Evolutionary conservation across 2,888 invertebrate genomes (phyloP).

Genomic region (Minunthozetes semirufus): DNA sequence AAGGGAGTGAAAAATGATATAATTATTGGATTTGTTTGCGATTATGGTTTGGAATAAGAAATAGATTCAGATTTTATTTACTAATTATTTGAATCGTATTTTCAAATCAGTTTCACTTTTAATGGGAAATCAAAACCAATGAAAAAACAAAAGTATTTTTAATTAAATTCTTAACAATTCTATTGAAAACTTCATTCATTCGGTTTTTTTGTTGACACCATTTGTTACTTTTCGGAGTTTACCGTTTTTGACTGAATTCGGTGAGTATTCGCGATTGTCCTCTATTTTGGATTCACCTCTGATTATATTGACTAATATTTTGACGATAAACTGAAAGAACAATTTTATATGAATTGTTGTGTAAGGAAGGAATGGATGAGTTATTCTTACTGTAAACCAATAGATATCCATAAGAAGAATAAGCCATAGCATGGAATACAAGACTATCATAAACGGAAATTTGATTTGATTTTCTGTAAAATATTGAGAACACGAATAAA

Average conservation of each 20-base stretch:
- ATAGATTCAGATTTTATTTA: no score
- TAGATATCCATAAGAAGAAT: slow-evolving; percentile 47
- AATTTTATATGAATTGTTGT: not conserved
- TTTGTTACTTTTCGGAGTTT: not conserved
- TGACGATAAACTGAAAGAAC: slow-evolving; percentile 46
- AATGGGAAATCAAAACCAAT: no score
- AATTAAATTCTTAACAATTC: no score
- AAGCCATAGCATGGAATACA: slow-evolving; percentile 46
- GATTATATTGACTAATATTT: slow-evolving; percentile 46
- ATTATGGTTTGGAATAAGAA: no score
- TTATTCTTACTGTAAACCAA: slow-evolving; percentile 47
- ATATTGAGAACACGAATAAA: slow-evolving; percentile 44
- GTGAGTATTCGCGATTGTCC: slow-evolving; percentile 46
- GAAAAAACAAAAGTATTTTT: no score
- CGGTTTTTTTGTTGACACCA: not conserved
- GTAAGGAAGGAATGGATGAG: not conserved
- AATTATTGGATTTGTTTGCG: no score
- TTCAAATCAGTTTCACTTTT: no score
- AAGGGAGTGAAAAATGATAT: no score
- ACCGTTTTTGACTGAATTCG: not conserved
- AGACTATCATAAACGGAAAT: slow-evolving; percentile 45
- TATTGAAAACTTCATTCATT: no score
- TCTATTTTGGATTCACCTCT: slow-evolving; percentile 47
- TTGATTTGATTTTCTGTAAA: slow-evolving; percentile 39
- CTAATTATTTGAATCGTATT: no score